These are phyloP conservation scores for Chrysopa pallens DNA, from an alignment of 1,140 invertebrate genomes.

Conservation along the genomic window DNA sequence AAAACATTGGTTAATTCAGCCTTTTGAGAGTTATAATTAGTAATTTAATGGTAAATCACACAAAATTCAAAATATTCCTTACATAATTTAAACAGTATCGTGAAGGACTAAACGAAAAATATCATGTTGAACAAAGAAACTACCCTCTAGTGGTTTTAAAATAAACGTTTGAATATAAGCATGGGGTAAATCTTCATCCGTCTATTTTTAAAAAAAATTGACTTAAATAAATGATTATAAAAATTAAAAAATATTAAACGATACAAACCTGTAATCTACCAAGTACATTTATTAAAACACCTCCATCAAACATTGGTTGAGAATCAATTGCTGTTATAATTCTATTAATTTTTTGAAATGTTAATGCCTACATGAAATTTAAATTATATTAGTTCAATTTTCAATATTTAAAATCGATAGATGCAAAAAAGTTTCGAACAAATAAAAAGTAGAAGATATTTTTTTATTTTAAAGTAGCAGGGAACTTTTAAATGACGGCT, in stretches of 20 bases:
- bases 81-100: conserved; percentile 34
- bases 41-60: too few species aligned
- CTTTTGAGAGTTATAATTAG: too few species aligned
- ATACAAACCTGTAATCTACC: conserved; percentile 90
- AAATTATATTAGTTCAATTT: too few species aligned
- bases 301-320: conserved; percentile 90
- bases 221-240: conserved; percentile 1
- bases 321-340: conserved; percentile 84
- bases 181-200: conserved; percentile 81
- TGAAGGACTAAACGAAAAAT: conserved; percentile 77
- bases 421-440: too few species aligned
- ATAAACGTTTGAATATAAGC: conserved; percentile 84
- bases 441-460: too few species aligned
- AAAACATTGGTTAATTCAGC: too few species aligned
- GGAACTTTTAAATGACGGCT: too few species aligned
- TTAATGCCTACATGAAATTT: conserved; percentile 24
- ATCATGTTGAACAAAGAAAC: conserved; percentile 82
- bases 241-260: too few species aligned
- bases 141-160: conserved; percentile 65
- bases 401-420: too few species aligned
- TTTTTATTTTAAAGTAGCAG: too few species aligned
- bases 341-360: conserved; percentile 85
- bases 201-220: conserved; percentile 28
- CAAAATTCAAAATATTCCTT: conserved; percentile 7
- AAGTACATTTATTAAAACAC: conserved; percentile 81